Conservation (phyloP, 2,888 invertebrate genomes). For the Drosophila paracracens region DNA sequence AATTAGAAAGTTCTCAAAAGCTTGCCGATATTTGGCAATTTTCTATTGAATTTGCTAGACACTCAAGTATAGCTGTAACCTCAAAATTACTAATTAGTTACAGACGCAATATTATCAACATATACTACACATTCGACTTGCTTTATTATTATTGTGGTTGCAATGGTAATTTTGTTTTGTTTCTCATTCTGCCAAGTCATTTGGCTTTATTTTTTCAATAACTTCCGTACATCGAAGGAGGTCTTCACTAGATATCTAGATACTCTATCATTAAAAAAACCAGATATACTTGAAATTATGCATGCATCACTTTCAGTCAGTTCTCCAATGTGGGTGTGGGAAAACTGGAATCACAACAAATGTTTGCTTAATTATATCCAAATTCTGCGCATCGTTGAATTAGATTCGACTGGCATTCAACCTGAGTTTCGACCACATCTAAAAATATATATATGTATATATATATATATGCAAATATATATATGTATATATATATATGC, state of each 20-base stretch:
- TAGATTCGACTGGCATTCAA: conserved; percentile 25
- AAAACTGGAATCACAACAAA: conserved; percentile 13
- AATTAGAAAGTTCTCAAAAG: conserved; percentile 27
- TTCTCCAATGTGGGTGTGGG: conserved; percentile 34
- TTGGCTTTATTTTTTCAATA: conserved; percentile 20
- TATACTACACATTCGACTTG: too few species aligned
- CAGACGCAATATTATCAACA: neutral
- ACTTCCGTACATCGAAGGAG: conserved; percentile 37
- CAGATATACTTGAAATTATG: conserved; percentile 68
- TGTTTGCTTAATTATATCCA: conserved; percentile 1
- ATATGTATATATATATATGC: neutral
- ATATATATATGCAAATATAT: neutral
- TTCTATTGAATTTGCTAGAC: neutral
- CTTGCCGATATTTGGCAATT: neutral
- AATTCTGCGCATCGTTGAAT: conserved; percentile 23
- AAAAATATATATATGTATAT: neutral
- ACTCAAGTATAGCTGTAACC: neutral
- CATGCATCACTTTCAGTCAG: conserved; percentile 25
- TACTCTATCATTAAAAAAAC: conserved; percentile 33
- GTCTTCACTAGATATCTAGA: conserved; percentile 4
- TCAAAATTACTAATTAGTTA: neutral
- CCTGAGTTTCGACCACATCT: neutral
- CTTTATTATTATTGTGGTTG: neutral
- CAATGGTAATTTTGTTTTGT: neutral
- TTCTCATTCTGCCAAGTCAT: conserved; percentile 28